phyloP scores from a whole-genome alignment of 2,797 vertebrate genomes.

The Kryptopterus vitreolus region DNA sequence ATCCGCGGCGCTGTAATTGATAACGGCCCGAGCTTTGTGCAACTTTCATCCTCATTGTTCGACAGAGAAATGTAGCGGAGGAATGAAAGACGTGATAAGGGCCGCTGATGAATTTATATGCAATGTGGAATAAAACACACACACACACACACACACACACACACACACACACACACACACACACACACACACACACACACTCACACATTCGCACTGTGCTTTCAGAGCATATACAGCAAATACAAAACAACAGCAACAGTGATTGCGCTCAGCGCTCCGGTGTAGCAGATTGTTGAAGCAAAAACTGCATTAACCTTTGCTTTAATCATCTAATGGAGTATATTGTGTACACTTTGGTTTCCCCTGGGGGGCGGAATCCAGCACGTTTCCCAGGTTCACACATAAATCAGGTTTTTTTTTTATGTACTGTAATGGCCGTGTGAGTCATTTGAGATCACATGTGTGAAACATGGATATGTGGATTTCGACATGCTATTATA shows the following conservation, averaged over 20 bases:
- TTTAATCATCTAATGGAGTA: background rate
- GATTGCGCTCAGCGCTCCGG: background rate
- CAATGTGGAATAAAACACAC: background rate
- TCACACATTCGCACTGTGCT: too few species aligned
- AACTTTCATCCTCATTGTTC: constrained; percentile 38
- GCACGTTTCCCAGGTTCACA: background rate
- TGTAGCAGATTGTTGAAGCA: too few species aligned
- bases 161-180: background rate
- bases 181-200: too few species aligned
- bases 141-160: background rate
- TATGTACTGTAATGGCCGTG: background rate
- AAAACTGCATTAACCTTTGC: background rate
- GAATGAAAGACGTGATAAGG: constrained; percentile 11
- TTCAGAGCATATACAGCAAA: background rate
- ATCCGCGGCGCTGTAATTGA: constrained; percentile 30
- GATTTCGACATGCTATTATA: background rate
- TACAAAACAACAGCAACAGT: background rate
- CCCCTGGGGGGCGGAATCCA: background rate
- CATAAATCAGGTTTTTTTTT: background rate
- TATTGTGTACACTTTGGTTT: background rate
- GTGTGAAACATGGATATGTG: background rate
- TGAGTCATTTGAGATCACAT: background rate
- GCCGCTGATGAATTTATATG: constrained; percentile 6
- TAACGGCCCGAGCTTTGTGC: constrained; percentile 14
- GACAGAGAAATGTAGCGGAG: background rate